Evolutionary conservation across 2,888 invertebrate species (phyloP).

Genomic region (Drosophila maculinotata): DNA sequence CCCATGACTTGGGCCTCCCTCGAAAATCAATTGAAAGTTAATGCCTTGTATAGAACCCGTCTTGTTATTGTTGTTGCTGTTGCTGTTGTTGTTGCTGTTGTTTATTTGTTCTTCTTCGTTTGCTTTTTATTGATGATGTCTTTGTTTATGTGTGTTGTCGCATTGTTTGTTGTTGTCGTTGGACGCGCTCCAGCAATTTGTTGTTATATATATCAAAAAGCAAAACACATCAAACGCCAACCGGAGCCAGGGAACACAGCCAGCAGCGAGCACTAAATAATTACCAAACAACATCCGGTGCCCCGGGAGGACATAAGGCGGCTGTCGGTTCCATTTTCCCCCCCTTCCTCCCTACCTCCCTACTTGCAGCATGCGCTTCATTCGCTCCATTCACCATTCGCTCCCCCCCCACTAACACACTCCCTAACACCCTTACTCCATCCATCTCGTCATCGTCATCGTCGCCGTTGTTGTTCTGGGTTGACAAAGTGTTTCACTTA

Average conservation of each 20-base stretch:
- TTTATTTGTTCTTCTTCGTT: slow-evolving; percentile 62
- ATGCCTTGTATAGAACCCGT: slow-evolving; percentile 46
- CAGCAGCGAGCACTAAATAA: slow-evolving; percentile 74
- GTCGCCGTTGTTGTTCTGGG: slow-evolving; percentile 44
- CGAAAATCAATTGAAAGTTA: slow-evolving; percentile 66
- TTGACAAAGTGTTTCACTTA: slow-evolving; percentile 83
- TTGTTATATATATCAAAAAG: slow-evolving; percentile 70
- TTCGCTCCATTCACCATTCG: not conserved
- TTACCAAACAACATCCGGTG: slow-evolving; percentile 80
- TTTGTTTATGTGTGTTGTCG: slow-evolving; percentile 78
- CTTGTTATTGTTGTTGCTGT: slow-evolving; percentile 4
- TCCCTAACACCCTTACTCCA: slow-evolving; percentile 5
- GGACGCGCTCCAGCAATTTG: slow-evolving; percentile 79
- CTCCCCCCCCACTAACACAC: not conserved
- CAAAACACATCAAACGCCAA: slow-evolving; percentile 76
- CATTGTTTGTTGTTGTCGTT: slow-evolving; percentile 71
- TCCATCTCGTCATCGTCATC: slow-evolving; percentile 15
- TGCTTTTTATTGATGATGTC: slow-evolving; percentile 79
- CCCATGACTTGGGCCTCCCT: slow-evolving; percentile 60
- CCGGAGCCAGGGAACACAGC: slow-evolving; percentile 24
- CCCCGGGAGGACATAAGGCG: slow-evolving; percentile 65
- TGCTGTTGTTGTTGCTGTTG: slow-evolving; percentile 31
- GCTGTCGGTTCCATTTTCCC: slow-evolving; percentile 38
- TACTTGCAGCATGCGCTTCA: slow-evolving; percentile 8
- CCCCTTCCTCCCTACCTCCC: not conserved